Evolutionary conservation across 2,888 invertebrate genomes (phyloP).

Genomic region (Archips xylosteana): DNA sequence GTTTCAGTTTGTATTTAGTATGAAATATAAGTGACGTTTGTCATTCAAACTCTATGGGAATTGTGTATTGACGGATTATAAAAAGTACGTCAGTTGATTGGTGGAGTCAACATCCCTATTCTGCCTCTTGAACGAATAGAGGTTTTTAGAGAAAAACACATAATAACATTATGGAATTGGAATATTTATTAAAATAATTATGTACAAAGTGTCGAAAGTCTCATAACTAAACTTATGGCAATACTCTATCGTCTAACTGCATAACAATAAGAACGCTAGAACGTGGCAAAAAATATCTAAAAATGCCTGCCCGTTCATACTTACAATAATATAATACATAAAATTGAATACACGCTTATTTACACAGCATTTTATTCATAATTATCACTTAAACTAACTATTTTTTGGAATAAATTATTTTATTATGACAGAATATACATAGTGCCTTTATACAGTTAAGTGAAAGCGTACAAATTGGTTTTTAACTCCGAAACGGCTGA

Average conservation of each 20-base stretch:
- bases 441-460: conserved; percentile 28
- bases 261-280: conserved; percentile 14
- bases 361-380: conserved; percentile 35
- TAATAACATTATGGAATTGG: conserved; percentile 65
- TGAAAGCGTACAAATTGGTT: conserved; percentile 7
- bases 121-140: too few species aligned
- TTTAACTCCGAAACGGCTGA: background rate
- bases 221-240: conserved; percentile 67
- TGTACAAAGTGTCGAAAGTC: conserved; percentile 62
- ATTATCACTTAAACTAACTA: conserved; percentile 26
- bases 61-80: too few species aligned
- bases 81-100: too few species aligned
- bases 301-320: background rate
- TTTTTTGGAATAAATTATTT: conserved; percentile 44
- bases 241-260: conserved; percentile 48
- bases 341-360: conserved; percentile 28
- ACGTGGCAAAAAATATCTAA: conserved; percentile 3
- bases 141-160: conserved; percentile 44
- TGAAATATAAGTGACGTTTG: too few species aligned
- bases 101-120: too few species aligned
- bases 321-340: conserved; percentile 36
- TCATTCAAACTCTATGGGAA: too few species aligned
- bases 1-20: too few species aligned
- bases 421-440: conserved; percentile 38
- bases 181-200: conserved; percentile 72